Conservation (phyloP, 2,113 vertebrate genomes). For the Coreoperca whiteheadi region DNA sequence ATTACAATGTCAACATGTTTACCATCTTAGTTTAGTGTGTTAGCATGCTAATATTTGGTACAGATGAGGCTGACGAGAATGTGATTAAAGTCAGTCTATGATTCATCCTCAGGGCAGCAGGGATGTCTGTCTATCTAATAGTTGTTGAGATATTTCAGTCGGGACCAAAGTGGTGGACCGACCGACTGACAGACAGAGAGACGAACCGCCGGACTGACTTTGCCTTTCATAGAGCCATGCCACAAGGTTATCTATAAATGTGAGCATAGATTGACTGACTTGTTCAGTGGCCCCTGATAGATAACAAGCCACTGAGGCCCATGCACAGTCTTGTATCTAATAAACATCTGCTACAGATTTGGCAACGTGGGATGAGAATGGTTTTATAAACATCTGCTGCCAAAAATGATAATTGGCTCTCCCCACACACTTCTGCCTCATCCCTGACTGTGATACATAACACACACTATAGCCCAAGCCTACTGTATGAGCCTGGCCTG, state of each 20-base stretch:
- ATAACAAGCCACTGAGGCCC: slow-evolving; percentile 18
- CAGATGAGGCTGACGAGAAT: neutral
- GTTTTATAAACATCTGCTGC: slow-evolving; percentile 49
- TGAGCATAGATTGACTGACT: neutral
- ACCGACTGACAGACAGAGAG: neutral
- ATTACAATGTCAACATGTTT: neutral
- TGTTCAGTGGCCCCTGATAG: slow-evolving; percentile 1
- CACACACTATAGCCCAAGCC: slow-evolving; percentile 19
- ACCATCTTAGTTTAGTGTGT: neutral
- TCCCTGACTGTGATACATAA: slow-evolving; percentile 44
- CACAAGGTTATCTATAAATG: neutral
- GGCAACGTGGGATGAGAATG: slow-evolving; percentile 47
- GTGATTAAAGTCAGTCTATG: too few relatives aligned
- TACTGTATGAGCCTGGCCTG: neutral
- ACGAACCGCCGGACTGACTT: neutral
- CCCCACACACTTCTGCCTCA: slow-evolving; percentile 42
- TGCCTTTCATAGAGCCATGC: neutral
- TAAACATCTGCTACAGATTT: slow-evolving; percentile 60
- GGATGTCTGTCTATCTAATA: neutral
- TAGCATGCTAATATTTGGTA: neutral
- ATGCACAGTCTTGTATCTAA: slow-evolving; percentile 1
- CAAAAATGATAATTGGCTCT: slow-evolving; percentile 59
- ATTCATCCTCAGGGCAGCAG: neutral
- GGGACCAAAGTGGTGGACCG: neutral
- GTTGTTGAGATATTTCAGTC: neutral